These are phyloP conservation scores for Amblyteles armatorius DNA, from an alignment of 2,888 invertebrate genomes.

Conservation along the genomic window DNA sequence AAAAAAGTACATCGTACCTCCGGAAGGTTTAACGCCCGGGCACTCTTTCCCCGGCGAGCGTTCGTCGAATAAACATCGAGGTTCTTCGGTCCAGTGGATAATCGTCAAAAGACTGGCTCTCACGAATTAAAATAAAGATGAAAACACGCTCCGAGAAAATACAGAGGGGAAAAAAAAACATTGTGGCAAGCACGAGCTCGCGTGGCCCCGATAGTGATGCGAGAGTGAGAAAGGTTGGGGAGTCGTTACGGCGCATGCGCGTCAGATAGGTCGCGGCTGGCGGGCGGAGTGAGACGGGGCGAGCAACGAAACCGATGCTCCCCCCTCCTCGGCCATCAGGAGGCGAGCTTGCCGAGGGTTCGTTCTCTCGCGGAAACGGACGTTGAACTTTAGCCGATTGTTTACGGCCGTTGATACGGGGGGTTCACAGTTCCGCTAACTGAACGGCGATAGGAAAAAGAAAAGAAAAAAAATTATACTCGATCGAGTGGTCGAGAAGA, in stretches of 20 bases:
- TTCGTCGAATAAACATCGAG: slow-evolving; percentile 66
- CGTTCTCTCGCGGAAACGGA: slow-evolving; percentile 58
- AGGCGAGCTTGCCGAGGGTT: slow-evolving; percentile 49
- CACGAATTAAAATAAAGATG: slow-evolving; percentile 60
- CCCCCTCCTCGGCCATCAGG: background rate
- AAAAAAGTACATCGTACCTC: slow-evolving; percentile 22
- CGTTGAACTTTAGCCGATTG: slow-evolving; percentile 64
- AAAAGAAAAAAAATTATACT: background rate
- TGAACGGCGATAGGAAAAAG: background rate
- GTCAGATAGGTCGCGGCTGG: slow-evolving; percentile 48
- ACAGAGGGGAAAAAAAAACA: slow-evolving; percentile 10
- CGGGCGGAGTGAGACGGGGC: slow-evolving; percentile 20
- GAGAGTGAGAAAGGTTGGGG: slow-evolving; percentile 45
- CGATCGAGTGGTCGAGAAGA: slow-evolving; percentile 12
- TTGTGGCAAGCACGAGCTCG: slow-evolving; percentile 2
- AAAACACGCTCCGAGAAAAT: slow-evolving; percentile 38
- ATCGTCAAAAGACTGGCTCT: slow-evolving; percentile 61
- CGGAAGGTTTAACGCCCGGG: background rate
- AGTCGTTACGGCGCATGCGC: slow-evolving; percentile 64
- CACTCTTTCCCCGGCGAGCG: slow-evolving; percentile 44
- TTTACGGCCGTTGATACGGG: slow-evolving; percentile 19
- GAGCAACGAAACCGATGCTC: slow-evolving; percentile 40
- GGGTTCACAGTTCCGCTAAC: slow-evolving; percentile 6
- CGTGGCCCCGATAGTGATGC: slow-evolving; percentile 35
- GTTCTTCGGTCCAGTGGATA: slow-evolving; percentile 65